phyloP scores from a whole-genome alignment of 2,113 vertebrate genomes.

The Anseranas semipalmata region DNA sequence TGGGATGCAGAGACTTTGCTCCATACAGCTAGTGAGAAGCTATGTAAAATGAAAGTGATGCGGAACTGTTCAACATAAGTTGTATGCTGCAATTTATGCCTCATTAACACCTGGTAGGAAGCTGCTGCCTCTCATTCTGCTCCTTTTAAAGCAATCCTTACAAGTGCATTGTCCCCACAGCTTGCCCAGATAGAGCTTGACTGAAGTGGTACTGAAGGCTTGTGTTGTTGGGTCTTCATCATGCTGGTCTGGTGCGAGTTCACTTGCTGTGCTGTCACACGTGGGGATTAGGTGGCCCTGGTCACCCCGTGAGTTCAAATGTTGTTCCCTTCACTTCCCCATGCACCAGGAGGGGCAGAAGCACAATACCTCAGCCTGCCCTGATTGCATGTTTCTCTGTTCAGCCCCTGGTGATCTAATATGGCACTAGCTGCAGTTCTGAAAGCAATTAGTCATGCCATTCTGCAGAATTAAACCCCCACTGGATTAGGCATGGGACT shows the following conservation, averaged over 20 bases:
- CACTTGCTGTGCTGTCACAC: rapidly evolving
- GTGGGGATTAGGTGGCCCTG: rapidly evolving
- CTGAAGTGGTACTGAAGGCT: not conserved
- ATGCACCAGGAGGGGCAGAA: rapidly evolving
- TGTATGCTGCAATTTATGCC: not conserved
- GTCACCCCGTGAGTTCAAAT: not conserved
- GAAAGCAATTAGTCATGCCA: not conserved
- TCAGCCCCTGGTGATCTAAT: not conserved
- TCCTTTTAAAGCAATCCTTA: not conserved
- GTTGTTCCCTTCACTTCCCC: too few relatives aligned
- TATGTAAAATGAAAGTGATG: not conserved
- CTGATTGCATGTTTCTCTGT: not conserved
- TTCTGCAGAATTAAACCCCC: not conserved
- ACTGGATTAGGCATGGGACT: not conserved
- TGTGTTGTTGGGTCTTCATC: rapidly evolving
- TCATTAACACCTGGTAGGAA: not conserved
- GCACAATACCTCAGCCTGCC: not conserved
- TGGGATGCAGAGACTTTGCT: not conserved
- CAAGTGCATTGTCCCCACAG: not conserved
- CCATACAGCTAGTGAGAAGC: not conserved
- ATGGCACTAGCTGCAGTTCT: not conserved
- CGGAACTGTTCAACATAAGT: not conserved
- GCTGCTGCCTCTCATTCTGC: not conserved
- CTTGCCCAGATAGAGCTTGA: not conserved
- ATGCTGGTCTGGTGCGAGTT: rapidly evolving